A percentile compares a stretch with the other conserved stretches of the same genome.
These are phyloP conservation scores for Notothenia rossii DNA, from an alignment of 2,113 vertebrate genomes.

Conservation along the genomic window DNA sequence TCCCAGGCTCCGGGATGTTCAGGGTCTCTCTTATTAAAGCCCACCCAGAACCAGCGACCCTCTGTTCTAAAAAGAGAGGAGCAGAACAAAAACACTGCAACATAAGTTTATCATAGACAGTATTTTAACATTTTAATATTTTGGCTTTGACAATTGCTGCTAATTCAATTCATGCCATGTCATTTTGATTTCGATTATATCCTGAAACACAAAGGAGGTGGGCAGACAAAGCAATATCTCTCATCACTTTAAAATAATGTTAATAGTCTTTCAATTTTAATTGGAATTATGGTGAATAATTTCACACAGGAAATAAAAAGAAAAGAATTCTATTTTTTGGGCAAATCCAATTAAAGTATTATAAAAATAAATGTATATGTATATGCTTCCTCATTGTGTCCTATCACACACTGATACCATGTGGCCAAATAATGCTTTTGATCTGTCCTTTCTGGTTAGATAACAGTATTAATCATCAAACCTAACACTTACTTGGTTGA, in stretches of 20 bases:
- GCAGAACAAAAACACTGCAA: conserved; percentile 38
- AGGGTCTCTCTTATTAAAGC: conserved; percentile 92
- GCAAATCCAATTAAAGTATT: too few species aligned
- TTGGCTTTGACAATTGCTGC: background rate
- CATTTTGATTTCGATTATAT: background rate
- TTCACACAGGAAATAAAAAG: background rate
- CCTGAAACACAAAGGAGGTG: background rate
- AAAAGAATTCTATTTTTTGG: background rate
- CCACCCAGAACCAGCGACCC: conserved; percentile 95
- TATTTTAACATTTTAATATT: background rate
- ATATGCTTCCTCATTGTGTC: background rate
- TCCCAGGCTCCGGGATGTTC: conserved; percentile 87
- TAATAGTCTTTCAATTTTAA: too few species aligned
- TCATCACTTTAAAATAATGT: background rate
- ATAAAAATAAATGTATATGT: background rate
- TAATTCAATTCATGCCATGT: background rate
- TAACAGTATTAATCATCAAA: too few species aligned
- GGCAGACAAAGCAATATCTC: background rate
- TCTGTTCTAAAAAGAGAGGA: conserved; percentile 81
- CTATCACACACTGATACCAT: background rate
- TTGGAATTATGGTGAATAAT: background rate
- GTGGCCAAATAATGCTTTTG: background rate
- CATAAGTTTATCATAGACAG: conserved; percentile 7
- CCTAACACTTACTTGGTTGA: too few species aligned
- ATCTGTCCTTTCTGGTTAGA: background rate